A percentile compares a stretch with the other conserved stretches of the same genome.
These are phyloP conservation scores for Corynorhinus townsendii DNA, from an alignment of 2,113 vertebrate species.

Conservation along the genomic window DNA sequence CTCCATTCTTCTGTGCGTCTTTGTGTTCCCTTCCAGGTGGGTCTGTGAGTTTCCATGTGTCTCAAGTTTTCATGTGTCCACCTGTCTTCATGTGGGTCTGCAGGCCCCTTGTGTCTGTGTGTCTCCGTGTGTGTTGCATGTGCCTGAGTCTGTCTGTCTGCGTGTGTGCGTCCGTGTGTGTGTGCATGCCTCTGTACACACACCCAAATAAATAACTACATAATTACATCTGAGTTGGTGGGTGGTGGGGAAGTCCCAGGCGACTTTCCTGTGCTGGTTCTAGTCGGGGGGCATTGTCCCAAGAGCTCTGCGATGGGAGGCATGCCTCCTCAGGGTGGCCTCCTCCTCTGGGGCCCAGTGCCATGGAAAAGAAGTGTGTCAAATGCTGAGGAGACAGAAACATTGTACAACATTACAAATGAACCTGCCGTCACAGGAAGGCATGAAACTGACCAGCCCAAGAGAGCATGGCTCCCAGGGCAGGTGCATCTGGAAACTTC, in stretches of 20 bases:
- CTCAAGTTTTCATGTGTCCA: not conserved
- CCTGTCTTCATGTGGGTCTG: not conserved
- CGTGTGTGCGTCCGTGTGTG: not conserved
- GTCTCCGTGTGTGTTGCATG: not conserved
- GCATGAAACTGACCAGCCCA: not conserved
- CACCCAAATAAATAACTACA: not conserved
- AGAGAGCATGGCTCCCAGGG: not conserved
- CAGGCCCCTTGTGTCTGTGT: not conserved
- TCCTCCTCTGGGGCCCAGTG: not conserved
- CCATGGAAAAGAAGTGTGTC: not conserved
- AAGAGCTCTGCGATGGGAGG: not conserved
- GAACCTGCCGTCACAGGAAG: not conserved
- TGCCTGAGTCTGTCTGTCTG: not conserved
- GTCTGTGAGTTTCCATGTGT: not conserved
- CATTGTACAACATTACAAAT: not conserved
- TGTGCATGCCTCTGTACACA: not conserved
- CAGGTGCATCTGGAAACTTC: not conserved
- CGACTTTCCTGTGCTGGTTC: not conserved
- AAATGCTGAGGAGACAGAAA: not conserved
- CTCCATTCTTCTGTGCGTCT: not conserved
- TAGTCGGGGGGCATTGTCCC: not conserved
- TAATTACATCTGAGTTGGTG: not conserved
- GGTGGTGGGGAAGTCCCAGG: not conserved
- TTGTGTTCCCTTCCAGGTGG: not conserved
- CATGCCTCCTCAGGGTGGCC: not conserved